phyloP scores from a whole-genome alignment of 2,113 vertebrate genomes.

The Speoplatyrhinus poulsoni region DNA sequence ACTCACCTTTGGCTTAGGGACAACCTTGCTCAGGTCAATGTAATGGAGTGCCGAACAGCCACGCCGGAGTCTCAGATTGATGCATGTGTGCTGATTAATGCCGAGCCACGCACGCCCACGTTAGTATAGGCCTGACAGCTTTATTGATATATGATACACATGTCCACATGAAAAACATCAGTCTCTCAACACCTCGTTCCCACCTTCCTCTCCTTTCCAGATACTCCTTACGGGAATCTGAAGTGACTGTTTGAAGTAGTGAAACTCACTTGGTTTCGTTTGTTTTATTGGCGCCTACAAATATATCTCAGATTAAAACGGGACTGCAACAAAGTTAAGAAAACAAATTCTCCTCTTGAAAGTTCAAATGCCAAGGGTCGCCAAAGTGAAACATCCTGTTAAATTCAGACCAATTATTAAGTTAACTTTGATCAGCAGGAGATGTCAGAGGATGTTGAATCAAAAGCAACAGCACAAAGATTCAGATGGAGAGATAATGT shows the following conservation, averaged over 20 bases:
- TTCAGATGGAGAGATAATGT: slow-evolving; percentile 54
- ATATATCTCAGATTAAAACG: slow-evolving; percentile 19
- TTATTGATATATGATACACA: slow-evolving; percentile 76
- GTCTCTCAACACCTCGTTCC: slow-evolving; percentile 45
- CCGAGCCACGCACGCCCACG: slow-evolving; percentile 57
- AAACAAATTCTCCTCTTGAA: slow-evolving; percentile 10
- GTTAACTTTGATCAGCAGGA: slow-evolving; percentile 34
- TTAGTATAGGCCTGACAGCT: slow-evolving; percentile 68
- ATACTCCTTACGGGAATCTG: slow-evolving; percentile 43
- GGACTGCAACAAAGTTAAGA: no score
- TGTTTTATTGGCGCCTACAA: slow-evolving; percentile 28
- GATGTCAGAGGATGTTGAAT: slow-evolving; percentile 59
- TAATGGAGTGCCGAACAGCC: slow-evolving; percentile 55
- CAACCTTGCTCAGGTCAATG: slow-evolving; percentile 55
- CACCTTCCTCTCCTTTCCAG: slow-evolving; percentile 33
- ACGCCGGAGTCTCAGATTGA: slow-evolving; percentile 62
- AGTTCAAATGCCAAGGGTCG: slow-evolving; percentile 17
- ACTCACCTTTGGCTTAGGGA: slow-evolving; percentile 50
- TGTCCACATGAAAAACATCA: slow-evolving; percentile 65
- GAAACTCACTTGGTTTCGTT: slow-evolving; percentile 19
- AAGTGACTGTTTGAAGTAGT: slow-evolving; percentile 33
- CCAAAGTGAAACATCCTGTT: slow-evolving; percentile 33
- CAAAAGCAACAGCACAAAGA: slow-evolving; percentile 55
- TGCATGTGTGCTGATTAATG: slow-evolving; percentile 69
- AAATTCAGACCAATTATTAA: slow-evolving; percentile 33